These are phyloP conservation scores for Cyaniris semiargus DNA, from an alignment of 2,888 invertebrate species.

Conservation along the genomic window DNA sequence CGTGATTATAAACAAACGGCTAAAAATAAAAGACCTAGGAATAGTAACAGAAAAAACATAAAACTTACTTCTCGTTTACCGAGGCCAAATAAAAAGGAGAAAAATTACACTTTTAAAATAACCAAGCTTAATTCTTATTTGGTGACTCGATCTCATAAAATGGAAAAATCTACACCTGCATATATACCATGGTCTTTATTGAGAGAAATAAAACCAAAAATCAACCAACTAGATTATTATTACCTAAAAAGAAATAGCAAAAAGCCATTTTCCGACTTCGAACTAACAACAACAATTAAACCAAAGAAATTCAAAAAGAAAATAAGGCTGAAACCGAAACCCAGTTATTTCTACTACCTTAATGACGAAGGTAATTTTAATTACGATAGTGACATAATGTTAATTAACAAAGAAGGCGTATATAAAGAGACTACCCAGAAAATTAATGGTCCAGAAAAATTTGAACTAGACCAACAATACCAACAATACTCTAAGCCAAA, in stretches of 20 bases:
- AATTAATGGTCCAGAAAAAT: conserved; percentile 22
- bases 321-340: background rate
- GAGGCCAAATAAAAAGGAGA: background rate
- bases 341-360: conserved; percentile 8
- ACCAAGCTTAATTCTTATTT: background rate
- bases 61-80: background rate
- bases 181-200: background rate
- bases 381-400: background rate
- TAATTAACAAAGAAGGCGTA: background rate
- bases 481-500: conserved; percentile 46
- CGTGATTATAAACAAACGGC: background rate
- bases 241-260: background rate
- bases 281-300: background rate
- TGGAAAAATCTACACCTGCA: background rate
- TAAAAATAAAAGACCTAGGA: background rate
- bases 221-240: background rate
- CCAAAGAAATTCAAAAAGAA: background rate
- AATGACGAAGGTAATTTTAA: background rate
- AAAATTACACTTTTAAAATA: background rate
- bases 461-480: conserved; percentile 45
- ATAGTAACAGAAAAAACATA: background rate
- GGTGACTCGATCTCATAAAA: background rate
- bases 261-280: background rate
- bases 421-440: conserved; percentile 40
- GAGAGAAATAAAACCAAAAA: background rate